Evolutionary conservation across 2,888 invertebrate species (phyloP).

Genomic region (Eupithecia vulgata): DNA sequence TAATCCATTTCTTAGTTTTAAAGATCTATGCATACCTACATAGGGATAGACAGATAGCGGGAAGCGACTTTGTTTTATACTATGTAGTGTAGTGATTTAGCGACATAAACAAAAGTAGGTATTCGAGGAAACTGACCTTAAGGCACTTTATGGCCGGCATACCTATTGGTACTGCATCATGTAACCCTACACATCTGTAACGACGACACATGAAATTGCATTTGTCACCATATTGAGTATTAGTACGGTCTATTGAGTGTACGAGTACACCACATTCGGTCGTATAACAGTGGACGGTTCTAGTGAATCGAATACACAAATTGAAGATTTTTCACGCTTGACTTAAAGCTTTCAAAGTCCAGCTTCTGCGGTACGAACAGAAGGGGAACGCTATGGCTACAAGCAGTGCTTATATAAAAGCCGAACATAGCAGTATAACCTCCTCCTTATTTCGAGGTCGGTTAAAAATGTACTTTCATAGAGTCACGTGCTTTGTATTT

Average conservation of each 20-base stretch:
- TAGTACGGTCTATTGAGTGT: constrained; percentile 15
- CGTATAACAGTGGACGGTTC: not conserved
- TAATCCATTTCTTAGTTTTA: too few relatives aligned
- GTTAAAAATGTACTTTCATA: too few relatives aligned
- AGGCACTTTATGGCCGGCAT: not conserved
- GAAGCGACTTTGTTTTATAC: too few relatives aligned
- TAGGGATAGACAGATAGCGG: too few relatives aligned
- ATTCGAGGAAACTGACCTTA: not conserved
- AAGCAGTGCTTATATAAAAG: too few relatives aligned
- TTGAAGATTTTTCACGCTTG: not conserved
- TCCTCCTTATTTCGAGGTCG: too few relatives aligned
- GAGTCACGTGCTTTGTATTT: too few relatives aligned
- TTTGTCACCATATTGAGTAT: constrained; percentile 23
- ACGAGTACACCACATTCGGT: constrained; percentile 7
- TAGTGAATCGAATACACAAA: not conserved
- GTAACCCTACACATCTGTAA: constrained; percentile 13
- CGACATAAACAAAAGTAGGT: not conserved
- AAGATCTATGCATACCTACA: too few relatives aligned
- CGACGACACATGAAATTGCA: constrained; percentile 15
- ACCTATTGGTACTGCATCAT: constrained; percentile 8
- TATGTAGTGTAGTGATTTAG: too few relatives aligned
- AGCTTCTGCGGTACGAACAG: too few relatives aligned
- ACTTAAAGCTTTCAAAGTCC: not conserved
- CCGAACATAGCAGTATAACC: too few relatives aligned
- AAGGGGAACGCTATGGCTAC: too few relatives aligned